These are phyloP conservation scores for Sparus aurata DNA, from an alignment of 2,797 vertebrate species.

Conservation along the genomic window DNA sequence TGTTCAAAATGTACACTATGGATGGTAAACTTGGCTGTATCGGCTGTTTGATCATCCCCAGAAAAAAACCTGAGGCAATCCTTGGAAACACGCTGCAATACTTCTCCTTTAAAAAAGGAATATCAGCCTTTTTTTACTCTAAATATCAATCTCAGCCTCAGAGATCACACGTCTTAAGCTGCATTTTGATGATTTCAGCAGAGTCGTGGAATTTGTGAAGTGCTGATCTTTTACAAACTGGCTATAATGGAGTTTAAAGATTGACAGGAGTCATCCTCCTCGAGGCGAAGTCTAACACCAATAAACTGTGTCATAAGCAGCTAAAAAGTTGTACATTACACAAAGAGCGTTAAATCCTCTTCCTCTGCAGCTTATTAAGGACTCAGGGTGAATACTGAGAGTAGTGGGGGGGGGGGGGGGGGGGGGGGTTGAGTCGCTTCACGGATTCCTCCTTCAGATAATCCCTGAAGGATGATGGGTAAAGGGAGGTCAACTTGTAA, in stretches of 20 bases:
- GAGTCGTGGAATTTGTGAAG: constrained; percentile 43
- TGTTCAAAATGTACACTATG: no score
- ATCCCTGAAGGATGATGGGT: neutral
- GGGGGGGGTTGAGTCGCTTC: neutral
- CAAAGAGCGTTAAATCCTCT: constrained; percentile 4
- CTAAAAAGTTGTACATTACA: constrained; percentile 72
- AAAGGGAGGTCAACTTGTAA: neutral
- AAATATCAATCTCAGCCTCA: neutral
- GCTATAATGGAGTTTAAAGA: constrained; percentile 76
- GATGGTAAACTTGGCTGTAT: no score
- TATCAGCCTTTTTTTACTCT: neutral
- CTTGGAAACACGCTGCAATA: no score
- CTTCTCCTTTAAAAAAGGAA: no score
- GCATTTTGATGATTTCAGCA: constrained; percentile 56
- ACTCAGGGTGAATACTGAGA: neutral
- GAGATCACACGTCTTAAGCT: neutral
- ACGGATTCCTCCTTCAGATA: neutral
- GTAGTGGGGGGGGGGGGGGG: neutral
- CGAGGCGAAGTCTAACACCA: constrained; percentile 73
- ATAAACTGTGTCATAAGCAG: constrained; percentile 67
- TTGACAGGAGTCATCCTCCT: constrained; percentile 71
- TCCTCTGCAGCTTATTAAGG: neutral
- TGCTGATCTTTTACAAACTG: constrained; percentile 51
- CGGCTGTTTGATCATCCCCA: no score
- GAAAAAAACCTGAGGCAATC: no score